phyloP scores from a whole-genome alignment of 2,888 invertebrate species.

The Ceraclea dissimilis region DNA sequence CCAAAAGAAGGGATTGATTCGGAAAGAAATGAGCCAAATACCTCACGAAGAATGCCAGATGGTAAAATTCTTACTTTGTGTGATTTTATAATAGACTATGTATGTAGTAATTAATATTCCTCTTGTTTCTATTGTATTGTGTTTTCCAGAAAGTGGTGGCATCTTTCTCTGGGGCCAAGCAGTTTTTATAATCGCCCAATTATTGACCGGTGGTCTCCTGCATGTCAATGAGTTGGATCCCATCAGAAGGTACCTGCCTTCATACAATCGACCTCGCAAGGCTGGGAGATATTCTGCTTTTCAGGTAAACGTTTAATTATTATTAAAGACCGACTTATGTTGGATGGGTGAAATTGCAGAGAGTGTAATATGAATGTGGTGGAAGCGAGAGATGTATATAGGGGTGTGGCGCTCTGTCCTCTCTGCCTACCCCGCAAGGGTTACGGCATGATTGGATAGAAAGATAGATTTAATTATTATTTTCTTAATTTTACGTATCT shows the following conservation, averaged over 20 bases:
- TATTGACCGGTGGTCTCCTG: conserved; percentile 80
- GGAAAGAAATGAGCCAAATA: conserved; percentile 65
- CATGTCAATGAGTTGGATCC: conserved; percentile 95
- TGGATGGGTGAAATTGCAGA: too few species aligned
- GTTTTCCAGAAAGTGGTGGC: conserved; percentile 44
- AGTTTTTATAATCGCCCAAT: conserved; percentile 86
- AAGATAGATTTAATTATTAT: too few species aligned
- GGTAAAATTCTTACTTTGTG: conserved; percentile 38
- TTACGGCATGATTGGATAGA: too few species aligned
- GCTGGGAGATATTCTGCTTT: conserved; percentile 95
- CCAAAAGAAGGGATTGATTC: conserved; percentile 63
- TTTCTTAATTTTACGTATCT: too few species aligned
- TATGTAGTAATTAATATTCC: conserved; percentile 16
- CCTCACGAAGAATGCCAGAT: conserved; percentile 56
- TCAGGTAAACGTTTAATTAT: too few species aligned
- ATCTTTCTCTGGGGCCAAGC: conserved; percentile 94
- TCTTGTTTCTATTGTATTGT: background rate
- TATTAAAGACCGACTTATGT: background rate
- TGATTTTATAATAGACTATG: background rate
- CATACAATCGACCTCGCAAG: conserved; percentile 87
- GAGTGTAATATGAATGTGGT: too few species aligned
- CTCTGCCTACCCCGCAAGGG: too few species aligned
- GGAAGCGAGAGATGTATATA: too few species aligned
- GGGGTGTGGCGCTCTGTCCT: too few species aligned
- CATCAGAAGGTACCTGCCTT: conserved; percentile 88